phyloP scores from a whole-genome alignment of 2,797 vertebrate species.

The Furcifer pardalis region DNA sequence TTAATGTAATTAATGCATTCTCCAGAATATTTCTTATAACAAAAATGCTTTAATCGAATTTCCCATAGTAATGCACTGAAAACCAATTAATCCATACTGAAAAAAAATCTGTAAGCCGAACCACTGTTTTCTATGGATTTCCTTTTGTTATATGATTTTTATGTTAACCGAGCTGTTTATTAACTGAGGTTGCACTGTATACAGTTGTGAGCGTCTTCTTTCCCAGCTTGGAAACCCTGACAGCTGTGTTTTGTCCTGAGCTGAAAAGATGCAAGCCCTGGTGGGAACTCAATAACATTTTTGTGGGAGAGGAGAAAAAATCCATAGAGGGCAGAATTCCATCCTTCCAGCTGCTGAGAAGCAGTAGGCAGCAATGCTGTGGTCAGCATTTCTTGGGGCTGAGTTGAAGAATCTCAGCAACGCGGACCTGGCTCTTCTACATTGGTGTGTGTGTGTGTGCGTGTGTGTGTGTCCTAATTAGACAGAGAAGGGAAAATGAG shows the following conservation, averaged over 20 bases:
- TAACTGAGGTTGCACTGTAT: too few species aligned
- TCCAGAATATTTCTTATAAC: too few species aligned
- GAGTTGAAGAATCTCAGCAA: neutral
- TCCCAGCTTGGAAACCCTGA: neutral
- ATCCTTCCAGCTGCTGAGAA: neutral
- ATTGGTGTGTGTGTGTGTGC: too few species aligned
- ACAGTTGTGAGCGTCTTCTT: neutral
- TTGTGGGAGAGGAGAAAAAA: constrained; percentile 5
- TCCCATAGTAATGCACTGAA: too few species aligned
- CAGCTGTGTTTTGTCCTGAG: constrained; percentile 16
- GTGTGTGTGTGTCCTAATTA: too few species aligned
- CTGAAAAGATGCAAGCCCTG: neutral
- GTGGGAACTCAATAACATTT: constrained; percentile 7
- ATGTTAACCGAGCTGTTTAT: too few species aligned
- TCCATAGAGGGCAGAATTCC: neutral
- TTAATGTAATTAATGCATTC: too few species aligned
- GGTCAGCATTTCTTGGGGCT: neutral
- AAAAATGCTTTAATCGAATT: too few species aligned
- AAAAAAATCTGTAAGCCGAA: too few species aligned
- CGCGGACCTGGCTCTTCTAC: neutral
- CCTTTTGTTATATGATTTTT: too few species aligned
- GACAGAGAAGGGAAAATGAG: neutral
- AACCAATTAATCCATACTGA: too few species aligned
- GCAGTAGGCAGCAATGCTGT: neutral
- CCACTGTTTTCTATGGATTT: too few species aligned